These are phyloP conservation scores for Marcusenius ussheri DNA, from an alignment of 2,113 vertebrate species.

Conservation along the genomic window DNA sequence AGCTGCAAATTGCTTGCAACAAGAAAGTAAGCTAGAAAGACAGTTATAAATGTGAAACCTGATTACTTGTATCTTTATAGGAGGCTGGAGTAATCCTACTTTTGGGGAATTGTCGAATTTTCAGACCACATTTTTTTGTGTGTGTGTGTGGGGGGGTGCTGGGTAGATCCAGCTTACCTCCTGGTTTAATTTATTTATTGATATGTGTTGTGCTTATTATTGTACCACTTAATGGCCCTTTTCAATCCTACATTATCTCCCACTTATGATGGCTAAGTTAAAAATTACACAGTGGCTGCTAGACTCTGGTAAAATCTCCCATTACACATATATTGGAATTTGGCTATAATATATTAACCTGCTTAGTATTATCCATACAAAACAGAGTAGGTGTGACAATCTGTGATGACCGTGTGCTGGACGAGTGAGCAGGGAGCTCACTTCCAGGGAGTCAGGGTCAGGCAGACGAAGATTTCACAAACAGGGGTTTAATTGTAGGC, in stretches of 20 bases:
- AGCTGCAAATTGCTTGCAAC: background rate
- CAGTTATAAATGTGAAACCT: conserved; percentile 7
- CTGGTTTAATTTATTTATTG: background rate
- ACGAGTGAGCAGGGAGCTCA: too few relatives aligned
- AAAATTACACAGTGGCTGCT: background rate
- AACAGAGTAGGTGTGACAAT: background rate
- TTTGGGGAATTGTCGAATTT: background rate
- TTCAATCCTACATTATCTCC: background rate
- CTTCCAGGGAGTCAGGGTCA: too few relatives aligned
- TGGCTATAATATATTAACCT: background rate
- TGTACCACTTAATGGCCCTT: background rate
- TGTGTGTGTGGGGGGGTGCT: background rate
- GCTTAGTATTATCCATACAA: background rate
- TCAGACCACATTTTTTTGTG: background rate
- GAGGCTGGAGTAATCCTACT: background rate
- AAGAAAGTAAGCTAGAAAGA: background rate
- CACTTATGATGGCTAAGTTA: background rate
- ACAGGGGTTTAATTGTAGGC: too few relatives aligned
- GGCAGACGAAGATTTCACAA: too few relatives aligned
- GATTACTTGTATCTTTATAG: background rate
- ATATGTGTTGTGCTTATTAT: background rate
- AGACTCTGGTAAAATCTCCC: background rate
- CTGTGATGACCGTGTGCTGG: too few relatives aligned
- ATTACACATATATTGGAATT: background rate
- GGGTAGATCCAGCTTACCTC: background rate